A percentile compares a stretch with the other conserved stretches of the same genome.
Conservation (phyloP, 1,140 invertebrate species). For the Paralvinella palmiformis region DNA sequence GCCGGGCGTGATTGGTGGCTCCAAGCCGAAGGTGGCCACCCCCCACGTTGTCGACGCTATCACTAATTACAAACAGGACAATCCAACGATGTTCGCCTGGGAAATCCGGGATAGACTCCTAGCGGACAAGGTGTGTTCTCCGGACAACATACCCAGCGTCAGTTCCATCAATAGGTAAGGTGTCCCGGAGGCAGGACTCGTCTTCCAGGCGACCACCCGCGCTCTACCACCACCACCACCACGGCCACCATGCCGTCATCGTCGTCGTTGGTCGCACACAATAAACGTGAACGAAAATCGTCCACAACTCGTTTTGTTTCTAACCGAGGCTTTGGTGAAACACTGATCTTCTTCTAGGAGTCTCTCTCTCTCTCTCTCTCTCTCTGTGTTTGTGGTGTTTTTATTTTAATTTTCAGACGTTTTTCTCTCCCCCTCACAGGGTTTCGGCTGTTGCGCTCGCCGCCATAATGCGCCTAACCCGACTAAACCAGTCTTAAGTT, state of each 20-base stretch:
- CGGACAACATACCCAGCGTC: conserved; percentile 97
- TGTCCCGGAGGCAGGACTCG: too few relatives aligned
- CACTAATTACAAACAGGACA: conserved; percentile 95
- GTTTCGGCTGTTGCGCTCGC: not conserved
- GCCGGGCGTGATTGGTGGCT: conserved; percentile 97
- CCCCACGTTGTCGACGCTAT: conserved; percentile 98
- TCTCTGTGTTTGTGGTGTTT: not conserved
- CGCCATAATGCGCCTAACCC: not conserved
- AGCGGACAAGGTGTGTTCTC: conserved; percentile 93
- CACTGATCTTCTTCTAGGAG: too few relatives aligned
- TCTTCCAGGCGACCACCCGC: too few relatives aligned
- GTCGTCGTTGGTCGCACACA: too few relatives aligned
- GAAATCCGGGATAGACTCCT: conserved; percentile 95
- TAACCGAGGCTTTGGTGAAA: too few relatives aligned
- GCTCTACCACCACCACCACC: too few relatives aligned
- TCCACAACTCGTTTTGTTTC: too few relatives aligned
- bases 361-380: not conserved
- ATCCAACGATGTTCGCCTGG: conserved; percentile 99
- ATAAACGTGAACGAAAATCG: too few relatives aligned
- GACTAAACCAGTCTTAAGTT: not conserved
- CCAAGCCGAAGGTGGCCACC: conserved; percentile 98
- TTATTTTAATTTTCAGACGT: not conserved
- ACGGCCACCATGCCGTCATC: too few relatives aligned
- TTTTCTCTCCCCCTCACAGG: too few relatives aligned
- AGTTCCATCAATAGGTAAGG: conserved; percentile 93